phyloP scores from a whole-genome alignment of 2,113 vertebrate species.

The Irena cyanogastra region DNA sequence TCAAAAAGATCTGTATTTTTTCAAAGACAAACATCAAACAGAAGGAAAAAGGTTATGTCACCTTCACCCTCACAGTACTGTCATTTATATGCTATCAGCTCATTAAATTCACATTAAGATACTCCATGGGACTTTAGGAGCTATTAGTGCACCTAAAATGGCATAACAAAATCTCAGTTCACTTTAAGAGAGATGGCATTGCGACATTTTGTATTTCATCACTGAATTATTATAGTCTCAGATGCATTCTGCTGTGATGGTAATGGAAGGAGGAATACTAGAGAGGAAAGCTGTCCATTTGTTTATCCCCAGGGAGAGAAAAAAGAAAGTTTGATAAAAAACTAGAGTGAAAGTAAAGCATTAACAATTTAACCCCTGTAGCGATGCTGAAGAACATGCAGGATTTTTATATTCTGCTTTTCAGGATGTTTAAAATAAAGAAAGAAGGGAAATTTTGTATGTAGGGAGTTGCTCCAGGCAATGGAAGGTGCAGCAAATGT shows the following conservation, averaged over 20 bases:
- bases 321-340: conserved; percentile 86
- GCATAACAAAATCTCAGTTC: conserved; percentile 87
- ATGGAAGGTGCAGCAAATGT: not conserved
- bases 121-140: conserved; percentile 87
- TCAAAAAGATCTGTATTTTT: conserved; percentile 77
- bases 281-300: conserved; percentile 88
- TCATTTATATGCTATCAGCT: conserved; percentile 92
- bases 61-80: conserved; percentile 89
- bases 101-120: conserved; percentile 99
- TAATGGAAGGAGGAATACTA: conserved; percentile 86
- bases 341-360: conserved; percentile 79
- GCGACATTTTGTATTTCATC: conserved; percentile 92
- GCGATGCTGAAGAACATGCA: conserved; percentile 9
- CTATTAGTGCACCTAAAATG: conserved; percentile 92
- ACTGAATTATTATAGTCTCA: conserved; percentile 89
- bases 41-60: conserved; percentile 88
- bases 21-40: conserved; percentile 83
- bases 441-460: not conserved
- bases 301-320: conserved; percentile 82
- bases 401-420: conserved; percentile 4
- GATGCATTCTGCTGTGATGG: conserved; percentile 83
- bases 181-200: conserved; percentile 85
- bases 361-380: conserved; percentile 83
- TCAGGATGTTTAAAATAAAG: not conserved
- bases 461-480: not conserved